phyloP scores from a whole-genome alignment of 2,113 vertebrate genomes.

The Leuciscus idus region DNA sequence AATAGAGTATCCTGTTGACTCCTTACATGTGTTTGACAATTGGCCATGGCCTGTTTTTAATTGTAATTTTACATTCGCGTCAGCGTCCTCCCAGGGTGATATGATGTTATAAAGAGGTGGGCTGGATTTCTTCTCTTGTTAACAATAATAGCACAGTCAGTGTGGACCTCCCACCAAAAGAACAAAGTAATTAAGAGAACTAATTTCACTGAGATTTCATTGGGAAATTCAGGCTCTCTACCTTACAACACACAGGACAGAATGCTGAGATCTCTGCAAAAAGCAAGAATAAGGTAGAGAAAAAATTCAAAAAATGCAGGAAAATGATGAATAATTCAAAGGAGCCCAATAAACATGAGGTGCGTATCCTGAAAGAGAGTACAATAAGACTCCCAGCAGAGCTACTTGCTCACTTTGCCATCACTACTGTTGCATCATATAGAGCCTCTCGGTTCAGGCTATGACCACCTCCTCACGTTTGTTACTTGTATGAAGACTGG shows the following conservation, averaged over 20 bases:
- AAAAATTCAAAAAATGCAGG: slow-evolving; percentile 75
- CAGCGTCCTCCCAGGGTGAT: slow-evolving; percentile 70
- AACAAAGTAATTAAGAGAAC: slow-evolving; percentile 8
- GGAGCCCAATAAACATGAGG: slow-evolving; percentile 84
- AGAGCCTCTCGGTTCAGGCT: slow-evolving; percentile 85
- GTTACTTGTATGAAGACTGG: slow-evolving; percentile 86
- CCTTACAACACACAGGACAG: slow-evolving; percentile 78
- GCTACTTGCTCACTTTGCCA: slow-evolving; percentile 88
- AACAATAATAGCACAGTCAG: slow-evolving; percentile 78
- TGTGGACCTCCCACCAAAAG: slow-evolving; percentile 54
- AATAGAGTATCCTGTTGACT: background rate
- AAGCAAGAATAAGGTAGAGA: slow-evolving; percentile 58
- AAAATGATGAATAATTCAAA: slow-evolving; percentile 97
- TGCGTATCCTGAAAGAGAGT: slow-evolving; percentile 84
- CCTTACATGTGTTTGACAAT: slow-evolving; percentile 34
- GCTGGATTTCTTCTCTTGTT: slow-evolving; percentile 71
- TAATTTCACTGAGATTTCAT: slow-evolving; percentile 55
- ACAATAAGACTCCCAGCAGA: slow-evolving; percentile 86
- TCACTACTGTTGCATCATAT: slow-evolving; percentile 77
- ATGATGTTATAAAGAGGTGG: slow-evolving; percentile 71
- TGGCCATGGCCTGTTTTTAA: slow-evolving; percentile 66
- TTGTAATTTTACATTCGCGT: slow-evolving; percentile 76
- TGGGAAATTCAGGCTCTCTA: slow-evolving; percentile 57
- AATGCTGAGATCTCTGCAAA: slow-evolving; percentile 78
- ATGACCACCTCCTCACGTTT: slow-evolving; percentile 89